Evolutionary conservation across 1,140 invertebrate genomes (phyloP).

Genomic region (Meteorus sp.): DNA sequence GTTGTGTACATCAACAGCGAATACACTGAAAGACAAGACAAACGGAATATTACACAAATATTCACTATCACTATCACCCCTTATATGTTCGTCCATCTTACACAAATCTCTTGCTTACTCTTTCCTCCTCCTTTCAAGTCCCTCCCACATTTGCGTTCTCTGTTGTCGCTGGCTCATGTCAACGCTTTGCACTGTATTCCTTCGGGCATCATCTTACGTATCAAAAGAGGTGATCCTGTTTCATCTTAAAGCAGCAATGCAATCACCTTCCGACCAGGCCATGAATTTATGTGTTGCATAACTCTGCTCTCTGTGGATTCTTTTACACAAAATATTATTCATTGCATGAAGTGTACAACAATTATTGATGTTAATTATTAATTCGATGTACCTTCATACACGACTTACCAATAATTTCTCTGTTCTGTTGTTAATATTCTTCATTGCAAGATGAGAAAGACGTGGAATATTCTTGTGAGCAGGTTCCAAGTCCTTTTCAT

Average conservation of each 20-base stretch:
- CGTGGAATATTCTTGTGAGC: no score
- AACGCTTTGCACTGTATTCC: conserved; percentile 13
- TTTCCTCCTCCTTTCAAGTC: neutral
- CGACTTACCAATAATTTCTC: no score
- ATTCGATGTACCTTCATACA: no score
- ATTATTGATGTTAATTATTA: no score
- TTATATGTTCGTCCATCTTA: neutral
- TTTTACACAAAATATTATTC: no score
- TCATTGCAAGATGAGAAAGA: no score
- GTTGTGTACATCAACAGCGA: conserved; percentile 60
- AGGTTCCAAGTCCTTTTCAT: no score
- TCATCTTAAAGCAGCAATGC: conserved; percentile 31
- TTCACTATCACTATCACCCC: conserved; percentile 25
- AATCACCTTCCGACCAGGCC: no score
- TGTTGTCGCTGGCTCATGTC: neutral
- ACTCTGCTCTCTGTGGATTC: no score
- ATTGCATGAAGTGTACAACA: no score
- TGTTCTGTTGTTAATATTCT: no score
- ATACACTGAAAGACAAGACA: conserved; percentile 58
- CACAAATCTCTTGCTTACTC: neutral
- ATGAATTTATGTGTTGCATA: no score
- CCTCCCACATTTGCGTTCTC: neutral
- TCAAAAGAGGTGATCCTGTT: neutral
- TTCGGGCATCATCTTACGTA: neutral
- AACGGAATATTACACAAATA: conserved; percentile 62